These are phyloP conservation scores for Peromyscus eremicus DNA, from an alignment of 2,797 vertebrate genomes.

Conservation along the genomic window DNA sequence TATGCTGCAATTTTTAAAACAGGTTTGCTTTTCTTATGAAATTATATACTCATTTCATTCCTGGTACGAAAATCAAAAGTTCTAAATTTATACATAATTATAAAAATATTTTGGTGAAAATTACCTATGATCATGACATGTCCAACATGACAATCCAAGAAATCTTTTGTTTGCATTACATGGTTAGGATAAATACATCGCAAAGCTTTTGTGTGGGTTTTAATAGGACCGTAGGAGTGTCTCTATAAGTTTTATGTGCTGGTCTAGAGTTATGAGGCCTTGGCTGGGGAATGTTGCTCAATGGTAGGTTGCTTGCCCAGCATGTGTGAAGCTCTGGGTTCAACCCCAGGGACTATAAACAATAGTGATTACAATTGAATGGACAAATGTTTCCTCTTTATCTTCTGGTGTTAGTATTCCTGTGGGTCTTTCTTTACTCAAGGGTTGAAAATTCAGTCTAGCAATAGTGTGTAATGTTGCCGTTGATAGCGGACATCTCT, in stretches of 20 bases:
- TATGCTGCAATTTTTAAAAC: neutral
- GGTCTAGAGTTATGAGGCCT: conserved; percentile 25
- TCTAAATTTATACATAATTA: neutral
- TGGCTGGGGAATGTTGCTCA: neutral
- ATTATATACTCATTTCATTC: neutral
- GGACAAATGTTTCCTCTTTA: neutral
- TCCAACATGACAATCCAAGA: neutral
- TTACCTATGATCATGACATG: neutral
- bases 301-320: neutral
- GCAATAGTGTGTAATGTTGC: neutral
- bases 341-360: neutral
- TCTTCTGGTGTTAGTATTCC: neutral
- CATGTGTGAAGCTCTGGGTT: neutral
- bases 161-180: neutral
- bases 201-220: neutral
- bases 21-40: neutral
- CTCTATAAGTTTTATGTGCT: neutral
- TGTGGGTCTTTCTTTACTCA: neutral
- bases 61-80: neutral
- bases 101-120: conserved; percentile 14
- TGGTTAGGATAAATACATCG: neutral
- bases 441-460: neutral
- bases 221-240: neutral
- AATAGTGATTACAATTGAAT: neutral
- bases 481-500: neutral